phyloP scores from a whole-genome alignment of 2,797 vertebrate genomes.

The Hydrolagus colliei region DNA sequence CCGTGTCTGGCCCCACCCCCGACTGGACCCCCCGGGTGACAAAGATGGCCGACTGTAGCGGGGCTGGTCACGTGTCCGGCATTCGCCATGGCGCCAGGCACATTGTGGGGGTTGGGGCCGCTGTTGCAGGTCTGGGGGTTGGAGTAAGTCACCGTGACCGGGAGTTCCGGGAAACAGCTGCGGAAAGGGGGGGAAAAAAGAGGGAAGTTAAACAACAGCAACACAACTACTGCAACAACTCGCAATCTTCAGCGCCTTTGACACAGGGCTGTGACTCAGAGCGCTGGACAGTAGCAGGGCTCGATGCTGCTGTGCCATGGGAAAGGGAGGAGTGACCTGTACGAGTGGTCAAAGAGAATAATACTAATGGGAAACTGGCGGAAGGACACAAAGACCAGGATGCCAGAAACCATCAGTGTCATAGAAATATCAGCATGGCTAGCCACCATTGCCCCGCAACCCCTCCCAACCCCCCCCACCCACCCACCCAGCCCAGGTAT shows the following conservation, averaged over 20 bases:
- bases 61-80: constrained; percentile 61
- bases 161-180: constrained; percentile 68
- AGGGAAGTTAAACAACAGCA: not conserved
- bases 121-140: constrained; percentile 77
- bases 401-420: too few relatives aligned
- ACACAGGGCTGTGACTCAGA: not conserved
- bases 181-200: constrained; percentile 8
- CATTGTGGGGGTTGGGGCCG: constrained; percentile 35
- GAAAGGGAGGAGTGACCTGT: too few relatives aligned
- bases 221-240: not conserved
- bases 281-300: not conserved
- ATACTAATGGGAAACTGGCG: too few relatives aligned
- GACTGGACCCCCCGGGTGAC: constrained; percentile 57
- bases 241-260: not conserved
- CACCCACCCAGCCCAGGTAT: too few relatives aligned
- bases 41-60: constrained; percentile 59
- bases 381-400: too few relatives aligned
- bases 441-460: too few relatives aligned
- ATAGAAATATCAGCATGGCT: too few relatives aligned
- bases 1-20: constrained; percentile 51
- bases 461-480: too few relatives aligned
- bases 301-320: too few relatives aligned
- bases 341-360: too few relatives aligned
- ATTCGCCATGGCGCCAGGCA: constrained; percentile 41
- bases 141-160: constrained; percentile 59